Percentiles rank a stretch among this genome's conserved stretches.
Evolutionary conservation across 2,888 invertebrate species (phyloP).

Genomic region (Tetragonula carbonaria): DNA sequence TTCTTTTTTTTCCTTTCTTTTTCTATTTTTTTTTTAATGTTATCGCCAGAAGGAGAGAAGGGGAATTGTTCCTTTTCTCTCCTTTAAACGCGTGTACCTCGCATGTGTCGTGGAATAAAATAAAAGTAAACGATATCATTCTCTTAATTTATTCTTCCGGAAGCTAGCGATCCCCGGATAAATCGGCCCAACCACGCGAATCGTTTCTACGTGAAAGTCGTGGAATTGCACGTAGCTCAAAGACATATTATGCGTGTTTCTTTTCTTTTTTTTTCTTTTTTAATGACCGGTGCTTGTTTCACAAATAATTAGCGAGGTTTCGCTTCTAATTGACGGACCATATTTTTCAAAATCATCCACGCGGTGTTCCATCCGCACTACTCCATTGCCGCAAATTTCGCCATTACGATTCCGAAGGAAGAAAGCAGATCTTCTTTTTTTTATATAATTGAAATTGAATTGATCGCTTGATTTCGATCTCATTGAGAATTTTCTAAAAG

Average conservation of each 20-base stretch:
- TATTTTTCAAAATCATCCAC: constrained; percentile 24
- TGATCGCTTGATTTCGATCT: background rate
- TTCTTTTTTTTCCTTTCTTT: background rate
- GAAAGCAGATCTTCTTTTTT: background rate
- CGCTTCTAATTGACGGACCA: constrained; percentile 34
- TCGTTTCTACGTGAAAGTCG: constrained; percentile 32
- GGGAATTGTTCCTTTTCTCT: background rate
- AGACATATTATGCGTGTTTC: background rate
- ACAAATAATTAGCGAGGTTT: constrained; percentile 24
- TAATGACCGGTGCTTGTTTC: constrained; percentile 30
- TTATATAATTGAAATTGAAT: background rate
- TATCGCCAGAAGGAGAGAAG: constrained; percentile 9
- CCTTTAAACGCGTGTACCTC: constrained; percentile 5
- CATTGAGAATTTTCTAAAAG: background rate
- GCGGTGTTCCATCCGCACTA: background rate
- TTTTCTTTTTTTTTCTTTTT: background rate
- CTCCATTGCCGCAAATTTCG: background rate
- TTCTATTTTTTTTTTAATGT: constrained; percentile 20
- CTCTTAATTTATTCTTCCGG: constrained; percentile 48
- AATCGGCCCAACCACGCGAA: constrained; percentile 45
- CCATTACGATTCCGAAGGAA: background rate
- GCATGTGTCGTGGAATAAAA: constrained; percentile 13
- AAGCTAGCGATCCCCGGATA: constrained; percentile 34
- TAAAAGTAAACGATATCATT: constrained; percentile 36
- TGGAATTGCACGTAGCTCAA: constrained; percentile 6